phyloP scores from a whole-genome alignment of 2,797 vertebrate species.

The Poeciliopsis infans region DNA sequence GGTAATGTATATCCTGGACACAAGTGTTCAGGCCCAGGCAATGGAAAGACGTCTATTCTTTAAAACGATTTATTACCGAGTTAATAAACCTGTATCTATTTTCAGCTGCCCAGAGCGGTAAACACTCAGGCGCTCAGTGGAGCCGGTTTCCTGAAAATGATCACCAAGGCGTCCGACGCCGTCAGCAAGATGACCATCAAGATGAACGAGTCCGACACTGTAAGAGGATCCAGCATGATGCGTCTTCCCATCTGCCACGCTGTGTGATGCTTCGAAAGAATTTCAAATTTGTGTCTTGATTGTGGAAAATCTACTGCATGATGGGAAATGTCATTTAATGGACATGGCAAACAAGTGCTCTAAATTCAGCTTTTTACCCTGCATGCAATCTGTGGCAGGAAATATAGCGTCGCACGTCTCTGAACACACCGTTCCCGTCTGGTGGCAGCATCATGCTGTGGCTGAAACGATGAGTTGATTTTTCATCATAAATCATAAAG shows the following conservation, averaged over 20 bases:
- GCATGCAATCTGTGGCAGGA: background rate
- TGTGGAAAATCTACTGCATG: background rate
- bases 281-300: background rate
- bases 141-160: constrained; percentile 96
- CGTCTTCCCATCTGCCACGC: background rate
- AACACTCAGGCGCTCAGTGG: constrained; percentile 93
- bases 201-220: constrained; percentile 95
- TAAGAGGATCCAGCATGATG: constrained; percentile 73
- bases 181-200: constrained; percentile 99
- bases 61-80: background rate
- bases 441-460: background rate
- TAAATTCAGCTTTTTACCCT: background rate
- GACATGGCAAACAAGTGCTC: background rate
- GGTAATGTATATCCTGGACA: background rate
- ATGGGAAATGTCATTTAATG: background rate
- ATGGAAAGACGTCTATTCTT: background rate
- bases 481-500: no score
- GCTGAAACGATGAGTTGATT: no score
- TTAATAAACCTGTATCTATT: constrained; percentile 10
- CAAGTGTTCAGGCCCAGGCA: background rate
- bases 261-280: background rate
- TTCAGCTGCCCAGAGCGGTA: constrained; percentile 91
- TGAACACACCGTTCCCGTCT: background rate
- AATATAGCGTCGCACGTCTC: background rate
- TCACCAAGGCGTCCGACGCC: constrained; percentile 94